Evolutionary conservation across 30 jellyfish, hydroid and myxozoan genomes (phyloP), one percentile per base, ranked within the genome.

Genomic region (Cassiopea andromeda): DNA sequence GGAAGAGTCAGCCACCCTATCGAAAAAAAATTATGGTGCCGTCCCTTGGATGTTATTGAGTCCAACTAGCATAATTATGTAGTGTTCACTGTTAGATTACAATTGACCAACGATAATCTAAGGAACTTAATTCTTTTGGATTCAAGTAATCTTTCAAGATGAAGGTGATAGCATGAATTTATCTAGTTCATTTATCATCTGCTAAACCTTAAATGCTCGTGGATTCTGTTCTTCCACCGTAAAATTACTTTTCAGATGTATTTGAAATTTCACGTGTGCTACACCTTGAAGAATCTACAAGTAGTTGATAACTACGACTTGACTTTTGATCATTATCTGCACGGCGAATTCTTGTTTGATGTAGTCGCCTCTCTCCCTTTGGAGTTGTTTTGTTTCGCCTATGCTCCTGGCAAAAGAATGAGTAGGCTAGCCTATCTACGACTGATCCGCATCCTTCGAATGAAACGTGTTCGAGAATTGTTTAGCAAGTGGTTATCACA

Each of bases 181-280:
- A 27, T 27, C 38, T 27, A 27, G 38, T 27, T 27, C 38, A 27
- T 27, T 27, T 27, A 27, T 27, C 38, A 27, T 27, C 38, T 27
- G 38, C 38, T 27, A 27, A 27, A 27, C 38, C 38, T 27, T 27
- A 9, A 38, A 15, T 48, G 17, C 59, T 15, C 59, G 38, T 27
- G 4, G 58, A 3, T 45, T 77, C 27, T 6, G 12, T 57, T 12
- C 48, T 45, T 73, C 12, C 50, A 49, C 27, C 27, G n/a, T 43
- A 43, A 14, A 14, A 15, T 67, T 19, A 44, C 12, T 44, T 89
- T 80, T 60, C 83, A 93, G 98, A 93, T 93, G 46, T 93, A 61
- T 77, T 59, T 93, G 81, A 93, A 93, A 58, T 93, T 93, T 48
- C 98, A 93, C 88, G 78, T 85, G 87, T 45, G 84, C 16, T 89